A percentile compares a stretch with the other conserved stretches of the same genome.
phyloP scores from a whole-genome alignment of 30 jellyfish, hydroid and myxozoan genomes.

The Aurelia coerulea region DNA sequence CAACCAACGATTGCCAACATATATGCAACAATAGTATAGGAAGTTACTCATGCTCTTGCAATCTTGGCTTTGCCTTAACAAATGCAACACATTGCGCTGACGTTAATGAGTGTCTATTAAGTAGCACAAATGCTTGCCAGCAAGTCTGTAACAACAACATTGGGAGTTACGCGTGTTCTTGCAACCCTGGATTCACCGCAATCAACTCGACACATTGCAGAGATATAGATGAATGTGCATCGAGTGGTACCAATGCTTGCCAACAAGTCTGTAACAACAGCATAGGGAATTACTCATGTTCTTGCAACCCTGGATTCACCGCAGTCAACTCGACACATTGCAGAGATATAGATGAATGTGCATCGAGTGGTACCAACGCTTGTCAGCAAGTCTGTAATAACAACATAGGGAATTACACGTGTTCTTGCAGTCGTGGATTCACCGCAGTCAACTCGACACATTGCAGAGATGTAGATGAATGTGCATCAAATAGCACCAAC shows the following conservation, averaged over 20 bases:
- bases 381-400: slow-evolving; percentile 36
- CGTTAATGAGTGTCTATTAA: slow-evolving; percentile 2
- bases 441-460: neutral
- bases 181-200: neutral
- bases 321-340: too few species aligned
- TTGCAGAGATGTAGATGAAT: slow-evolving; percentile 18
- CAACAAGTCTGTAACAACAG: slow-evolving; percentile 40
- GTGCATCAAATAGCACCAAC: slow-evolving; percentile 17
- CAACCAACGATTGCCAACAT: slow-evolving; percentile 33
- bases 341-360: slow-evolving; percentile 15
- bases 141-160: slow-evolving; percentile 33
- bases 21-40: slow-evolving; percentile 36
- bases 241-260: slow-evolving; percentile 20
- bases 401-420: slow-evolving; percentile 7
- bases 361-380: neutral
- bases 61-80: neutral
- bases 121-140: slow-evolving; percentile 19
- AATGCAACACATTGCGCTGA: slow-evolving; percentile 24
- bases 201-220: slow-evolving; percentile 7
- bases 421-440: too few species aligned
- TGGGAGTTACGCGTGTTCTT: slow-evolving; percentile 24
- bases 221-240: slow-evolving; percentile 18
- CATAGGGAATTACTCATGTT: neutral
- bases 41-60: slow-evolving; percentile 17
- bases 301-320: too few species aligned